phyloP scores from a whole-genome alignment of 2,888 invertebrate species.

The Aromia moschata region DNA sequence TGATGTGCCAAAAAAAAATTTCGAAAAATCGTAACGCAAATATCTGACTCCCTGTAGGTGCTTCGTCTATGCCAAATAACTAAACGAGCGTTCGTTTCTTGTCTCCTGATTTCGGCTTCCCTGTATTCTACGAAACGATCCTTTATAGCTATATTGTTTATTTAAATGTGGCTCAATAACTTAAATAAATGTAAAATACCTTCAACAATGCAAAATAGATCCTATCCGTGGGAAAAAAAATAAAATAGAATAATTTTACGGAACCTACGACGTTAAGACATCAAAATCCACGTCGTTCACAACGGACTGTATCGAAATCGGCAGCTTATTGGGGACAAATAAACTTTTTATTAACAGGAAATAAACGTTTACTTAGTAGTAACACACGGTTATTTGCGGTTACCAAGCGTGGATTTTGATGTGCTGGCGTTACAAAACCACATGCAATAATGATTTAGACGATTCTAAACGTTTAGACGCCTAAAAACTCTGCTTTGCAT shows the following conservation, averaged over 20 bases:
- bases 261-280: no score
- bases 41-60: constrained; percentile 27
- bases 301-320: no score
- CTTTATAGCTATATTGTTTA: constrained; percentile 39
- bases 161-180: constrained; percentile 51
- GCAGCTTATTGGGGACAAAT: no score
- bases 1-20: constrained; percentile 29
- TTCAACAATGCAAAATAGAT: constrained; percentile 59
- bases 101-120: constrained; percentile 1
- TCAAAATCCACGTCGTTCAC: no score
- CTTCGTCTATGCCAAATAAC: background rate
- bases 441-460: constrained; percentile 36
- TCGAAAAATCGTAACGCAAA: constrained; percentile 20
- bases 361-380: no score
- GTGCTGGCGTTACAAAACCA: constrained; percentile 23
- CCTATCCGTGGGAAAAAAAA: no score
- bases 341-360: no score
- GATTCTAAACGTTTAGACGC: constrained; percentile 18
- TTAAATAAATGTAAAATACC: constrained; percentile 52
- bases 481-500: constrained; percentile 57
- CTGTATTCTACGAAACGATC: constrained; percentile 35
- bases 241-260: no score
- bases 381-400: no score
- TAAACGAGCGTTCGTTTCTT: background rate
- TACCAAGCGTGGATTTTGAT: background rate